phyloP scores from a whole-genome alignment of 2,113 vertebrate genomes.

The Channa argus region DNA sequence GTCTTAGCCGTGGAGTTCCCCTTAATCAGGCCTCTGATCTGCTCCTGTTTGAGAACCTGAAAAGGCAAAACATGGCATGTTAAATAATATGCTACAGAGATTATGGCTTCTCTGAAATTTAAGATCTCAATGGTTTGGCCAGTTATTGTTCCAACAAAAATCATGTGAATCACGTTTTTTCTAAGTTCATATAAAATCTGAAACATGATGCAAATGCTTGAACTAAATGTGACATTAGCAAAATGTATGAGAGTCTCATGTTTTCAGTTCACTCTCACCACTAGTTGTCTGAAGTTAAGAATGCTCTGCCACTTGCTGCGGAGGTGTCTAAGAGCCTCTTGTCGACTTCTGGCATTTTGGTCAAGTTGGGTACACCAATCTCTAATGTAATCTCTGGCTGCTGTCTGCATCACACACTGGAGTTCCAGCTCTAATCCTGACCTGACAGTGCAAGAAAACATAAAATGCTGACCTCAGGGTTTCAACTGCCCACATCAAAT shows the following conservation, averaged over 20 bases:
- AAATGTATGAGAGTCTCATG: background rate
- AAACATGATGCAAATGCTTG: background rate
- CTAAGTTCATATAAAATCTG: background rate
- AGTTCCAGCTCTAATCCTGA: constrained; percentile 83
- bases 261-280: constrained; percentile 73
- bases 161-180: background rate
- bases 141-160: background rate
- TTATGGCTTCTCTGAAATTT: background rate
- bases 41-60: constrained; percentile 82
- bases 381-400: constrained; percentile 75
- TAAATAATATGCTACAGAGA: background rate
- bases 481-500: background rate
- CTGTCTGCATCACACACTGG: constrained; percentile 76
- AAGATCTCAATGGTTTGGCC: background rate
- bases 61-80: constrained; percentile 21
- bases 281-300: constrained; percentile 82
- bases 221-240: background rate
- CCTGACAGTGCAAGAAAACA: constrained; percentile 59
- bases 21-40: constrained; percentile 83
- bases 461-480: background rate
- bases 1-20: constrained; percentile 81
- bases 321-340: constrained; percentile 81
- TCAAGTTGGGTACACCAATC: constrained; percentile 76
- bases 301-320: constrained; percentile 85
- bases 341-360: constrained; percentile 67